These are phyloP conservation scores for Trogon melanurus DNA, from an alignment of 2,113 vertebrate species.

Conservation along the genomic window DNA sequence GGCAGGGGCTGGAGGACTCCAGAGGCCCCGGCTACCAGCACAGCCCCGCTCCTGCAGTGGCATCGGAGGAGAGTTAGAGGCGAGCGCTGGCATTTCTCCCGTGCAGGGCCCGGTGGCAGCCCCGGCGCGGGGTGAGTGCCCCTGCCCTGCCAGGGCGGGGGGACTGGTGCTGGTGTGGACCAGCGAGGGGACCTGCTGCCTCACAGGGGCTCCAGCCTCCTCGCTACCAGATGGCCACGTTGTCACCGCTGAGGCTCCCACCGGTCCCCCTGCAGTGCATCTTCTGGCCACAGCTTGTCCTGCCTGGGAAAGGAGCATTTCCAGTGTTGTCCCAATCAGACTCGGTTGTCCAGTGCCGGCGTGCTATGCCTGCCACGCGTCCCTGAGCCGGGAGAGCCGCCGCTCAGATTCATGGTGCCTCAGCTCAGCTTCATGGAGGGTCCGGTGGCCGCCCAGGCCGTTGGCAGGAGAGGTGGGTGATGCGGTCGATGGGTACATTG, in stretches of 20 bases:
- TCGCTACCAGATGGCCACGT: neutral
- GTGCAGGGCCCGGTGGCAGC: neutral
- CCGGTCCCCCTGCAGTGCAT: accelerated
- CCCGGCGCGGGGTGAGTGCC: neutral
- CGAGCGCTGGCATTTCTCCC: neutral
- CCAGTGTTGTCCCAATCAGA: neutral
- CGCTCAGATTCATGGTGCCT: neutral
- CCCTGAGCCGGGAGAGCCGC: neutral
- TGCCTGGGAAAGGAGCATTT: neutral
- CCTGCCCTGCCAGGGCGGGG: accelerated
- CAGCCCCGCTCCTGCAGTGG: neutral
- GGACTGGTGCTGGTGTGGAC: neutral
- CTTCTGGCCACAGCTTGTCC: neutral
- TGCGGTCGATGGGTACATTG: accelerated
- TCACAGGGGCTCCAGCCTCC: neutral
- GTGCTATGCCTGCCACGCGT: accelerated
- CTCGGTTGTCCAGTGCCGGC: accelerated
- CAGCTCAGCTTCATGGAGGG: neutral
- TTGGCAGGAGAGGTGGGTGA: neutral
- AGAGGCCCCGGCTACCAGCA: neutral
- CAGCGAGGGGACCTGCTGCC: neutral
- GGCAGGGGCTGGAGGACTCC: accelerated
- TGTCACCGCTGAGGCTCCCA: neutral
- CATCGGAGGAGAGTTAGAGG: neutral
- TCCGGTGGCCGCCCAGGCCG: accelerated